Base-by-base conservation (phyloP, 2,113 vertebrate species). In the Passer domesticus region DNA sequence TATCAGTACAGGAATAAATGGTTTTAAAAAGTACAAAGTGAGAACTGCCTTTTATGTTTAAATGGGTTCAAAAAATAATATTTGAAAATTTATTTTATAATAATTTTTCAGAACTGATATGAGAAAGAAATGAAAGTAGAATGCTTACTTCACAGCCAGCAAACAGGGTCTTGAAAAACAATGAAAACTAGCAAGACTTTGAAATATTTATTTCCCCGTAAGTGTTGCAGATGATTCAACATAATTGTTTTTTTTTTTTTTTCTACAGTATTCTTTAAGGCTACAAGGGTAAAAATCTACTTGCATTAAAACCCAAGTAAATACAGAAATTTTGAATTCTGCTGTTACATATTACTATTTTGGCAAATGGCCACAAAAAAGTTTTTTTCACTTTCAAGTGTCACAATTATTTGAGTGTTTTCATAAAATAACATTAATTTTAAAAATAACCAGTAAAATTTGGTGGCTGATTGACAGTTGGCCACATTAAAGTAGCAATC, bases 121-220 rank as follows among this genome's bases (percentile, higher is more conserved):
- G 5, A 78, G 21, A 78, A 68, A 46, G 28, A 4, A 75, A 46
- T 17, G 5, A 4, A 44, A 82, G 8, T 39, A 5, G n/a, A 64
- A 37, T 63, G 3, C 7, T 22, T 78, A 7, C 33, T 55, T 30
- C 24, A 31, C 8, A 50, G 14, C 44, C 27, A 85, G 24, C 16
- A 84, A 70, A 49, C 6, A 44, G 11, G 28, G 1, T 5, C 11
- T 53, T 94, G 74, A n/a, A 53, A 88, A 70, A 53, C 7, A 78
- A 43, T 1, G 23, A 39, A 83, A 72, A 2, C 6, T 49, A 59
- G 2, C 2, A 44, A 62, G 13, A 53, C 6, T 66, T 84, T 28
- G 15, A 67, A 92, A 72, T 50, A 44, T 13, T 15, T 58, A 35
- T 64, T 50, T 19, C 0, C 5, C 9, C 0, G 0, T 7, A 79